These are phyloP conservation scores for Caenorhabditis auriculariae DNA, from an alignment of 2,888 invertebrate species.

Conservation along the genomic window DNA sequence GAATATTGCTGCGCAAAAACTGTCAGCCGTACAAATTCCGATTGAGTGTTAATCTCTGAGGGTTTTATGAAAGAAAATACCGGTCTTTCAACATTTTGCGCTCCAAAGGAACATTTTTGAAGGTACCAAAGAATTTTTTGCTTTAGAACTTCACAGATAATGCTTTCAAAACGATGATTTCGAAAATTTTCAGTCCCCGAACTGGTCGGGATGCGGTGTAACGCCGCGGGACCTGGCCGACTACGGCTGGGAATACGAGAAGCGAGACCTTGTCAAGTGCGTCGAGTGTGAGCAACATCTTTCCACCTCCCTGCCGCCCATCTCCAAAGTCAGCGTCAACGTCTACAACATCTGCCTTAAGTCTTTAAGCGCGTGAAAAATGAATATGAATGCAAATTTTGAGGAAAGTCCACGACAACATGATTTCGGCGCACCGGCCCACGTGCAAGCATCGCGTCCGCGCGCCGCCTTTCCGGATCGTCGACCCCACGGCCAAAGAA, in stretches of 20 bases:
- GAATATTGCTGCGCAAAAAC: too few relatives aligned
- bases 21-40: too few relatives aligned
- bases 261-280: slow-evolving; percentile 24
- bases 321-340: slow-evolving; percentile 21
- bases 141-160: too few relatives aligned
- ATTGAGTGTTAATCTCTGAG: too few relatives aligned
- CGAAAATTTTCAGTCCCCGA: slow-evolving; percentile 16
- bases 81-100: too few relatives aligned
- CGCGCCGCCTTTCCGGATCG: slow-evolving; percentile 14
- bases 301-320: slow-evolving; percentile 22
- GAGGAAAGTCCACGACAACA: slow-evolving; percentile 23
- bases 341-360: slow-evolving; percentile 22
- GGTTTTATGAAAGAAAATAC: too few relatives aligned
- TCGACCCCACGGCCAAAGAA: slow-evolving; percentile 17
- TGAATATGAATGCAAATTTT: not conserved
- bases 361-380: not conserved
- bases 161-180: not conserved
- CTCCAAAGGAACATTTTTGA: too few relatives aligned
- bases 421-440: slow-evolving; percentile 18
- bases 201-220: slow-evolving; percentile 22
- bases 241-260: slow-evolving; percentile 30
- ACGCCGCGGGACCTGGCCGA: slow-evolving; percentile 33
- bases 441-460: slow-evolving; percentile 20
- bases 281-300: slow-evolving; percentile 20
- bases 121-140: too few relatives aligned